A percentile compares a stretch with the other conserved stretches of the same genome.
phyloP scores from a whole-genome alignment of 64 coral and sea anemone genomes.

The Montipora foliosa region DNA sequence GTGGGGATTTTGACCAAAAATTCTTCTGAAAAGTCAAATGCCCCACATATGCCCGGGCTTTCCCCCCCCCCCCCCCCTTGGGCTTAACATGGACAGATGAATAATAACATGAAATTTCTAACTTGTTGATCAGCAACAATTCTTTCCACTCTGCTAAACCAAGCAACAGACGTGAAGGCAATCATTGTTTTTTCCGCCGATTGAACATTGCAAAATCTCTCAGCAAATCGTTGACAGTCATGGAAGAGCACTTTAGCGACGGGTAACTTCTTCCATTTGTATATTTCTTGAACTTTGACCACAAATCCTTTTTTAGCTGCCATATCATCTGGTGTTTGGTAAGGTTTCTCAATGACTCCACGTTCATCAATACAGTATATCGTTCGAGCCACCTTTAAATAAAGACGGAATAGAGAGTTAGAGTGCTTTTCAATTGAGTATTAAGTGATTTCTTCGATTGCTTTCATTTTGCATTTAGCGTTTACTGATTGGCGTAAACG shows the following conservation, averaged over 20 bases:
- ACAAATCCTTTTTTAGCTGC: slow-evolving; percentile 33
- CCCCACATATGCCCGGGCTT: too few relatives aligned
- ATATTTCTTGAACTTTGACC: slow-evolving; percentile 31
- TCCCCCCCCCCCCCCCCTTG: too few relatives aligned
- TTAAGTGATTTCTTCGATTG: too few relatives aligned
- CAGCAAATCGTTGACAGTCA: slow-evolving; percentile 36
- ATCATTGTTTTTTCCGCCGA: background rate
- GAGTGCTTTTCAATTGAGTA: too few relatives aligned
- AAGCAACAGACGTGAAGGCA: background rate
- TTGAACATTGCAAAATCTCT: background rate
- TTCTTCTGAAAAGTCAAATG: too few relatives aligned
- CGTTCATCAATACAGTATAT: slow-evolving; percentile 38
- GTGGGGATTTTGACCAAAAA: too few relatives aligned
- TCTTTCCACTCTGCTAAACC: background rate
- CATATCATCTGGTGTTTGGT: slow-evolving; percentile 1
- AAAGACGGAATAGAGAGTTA: background rate
- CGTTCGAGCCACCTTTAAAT: background rate
- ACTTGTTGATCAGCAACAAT: slow-evolving; percentile 20
- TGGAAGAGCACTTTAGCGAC: slow-evolving; percentile 40
- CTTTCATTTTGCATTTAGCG: too few relatives aligned
- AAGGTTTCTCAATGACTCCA: background rate
- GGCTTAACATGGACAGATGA: too few relatives aligned
- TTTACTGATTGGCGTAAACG: too few relatives aligned
- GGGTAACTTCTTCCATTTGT: slow-evolving; percentile 49
- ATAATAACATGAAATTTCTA: background rate